Evolutionary conservation across 1,140 invertebrate species (phyloP).

Genomic region (Ceratoteleas bidentatus): DNA sequence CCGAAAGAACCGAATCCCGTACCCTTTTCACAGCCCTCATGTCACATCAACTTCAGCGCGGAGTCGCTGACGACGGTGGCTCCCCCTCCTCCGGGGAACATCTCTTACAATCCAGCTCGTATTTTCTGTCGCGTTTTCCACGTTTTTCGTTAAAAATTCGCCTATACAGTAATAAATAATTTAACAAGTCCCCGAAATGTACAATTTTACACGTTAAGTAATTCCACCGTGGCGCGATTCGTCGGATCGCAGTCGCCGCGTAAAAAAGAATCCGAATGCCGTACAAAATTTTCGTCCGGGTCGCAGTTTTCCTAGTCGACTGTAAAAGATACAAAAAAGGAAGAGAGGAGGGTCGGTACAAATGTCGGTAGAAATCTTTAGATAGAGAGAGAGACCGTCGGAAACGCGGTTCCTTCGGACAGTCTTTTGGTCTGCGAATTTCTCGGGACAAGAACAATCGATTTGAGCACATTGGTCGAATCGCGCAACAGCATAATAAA

Average conservation of each 20-base stretch:
- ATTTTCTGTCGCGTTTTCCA: slow-evolving; percentile 21
- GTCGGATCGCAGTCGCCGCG: slow-evolving; percentile 35
- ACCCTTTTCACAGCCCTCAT: slow-evolving; percentile 79
- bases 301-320: slow-evolving; percentile 17
- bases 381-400: slow-evolving; percentile 44
- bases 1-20: slow-evolving; percentile 66
- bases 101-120: background rate
- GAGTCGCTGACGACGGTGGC: slow-evolving; percentile 43
- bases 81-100: slow-evolving; percentile 37
- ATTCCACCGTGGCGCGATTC: slow-evolving; percentile 70
- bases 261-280: slow-evolving; percentile 69
- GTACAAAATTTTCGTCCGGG: slow-evolving; percentile 21
- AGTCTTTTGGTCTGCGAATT: slow-evolving; percentile 50
- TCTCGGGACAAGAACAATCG: slow-evolving; percentile 31
- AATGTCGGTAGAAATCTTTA: background rate
- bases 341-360: slow-evolving; percentile 45
- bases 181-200: slow-evolving; percentile 74
- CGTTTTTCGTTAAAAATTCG: slow-evolving; percentile 40
- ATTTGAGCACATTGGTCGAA: slow-evolving; percentile 48
- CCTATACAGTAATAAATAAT: slow-evolving; percentile 79
- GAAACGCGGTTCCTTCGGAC: slow-evolving; percentile 38
- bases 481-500: slow-evolving; percentile 44
- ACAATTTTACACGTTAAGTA: slow-evolving; percentile 78
- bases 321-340: slow-evolving; percentile 56
- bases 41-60: slow-evolving; percentile 70